Evolutionary conservation across 2,797 vertebrate genomes (phyloP).

Genomic region (Squalus acanthias): DNA sequence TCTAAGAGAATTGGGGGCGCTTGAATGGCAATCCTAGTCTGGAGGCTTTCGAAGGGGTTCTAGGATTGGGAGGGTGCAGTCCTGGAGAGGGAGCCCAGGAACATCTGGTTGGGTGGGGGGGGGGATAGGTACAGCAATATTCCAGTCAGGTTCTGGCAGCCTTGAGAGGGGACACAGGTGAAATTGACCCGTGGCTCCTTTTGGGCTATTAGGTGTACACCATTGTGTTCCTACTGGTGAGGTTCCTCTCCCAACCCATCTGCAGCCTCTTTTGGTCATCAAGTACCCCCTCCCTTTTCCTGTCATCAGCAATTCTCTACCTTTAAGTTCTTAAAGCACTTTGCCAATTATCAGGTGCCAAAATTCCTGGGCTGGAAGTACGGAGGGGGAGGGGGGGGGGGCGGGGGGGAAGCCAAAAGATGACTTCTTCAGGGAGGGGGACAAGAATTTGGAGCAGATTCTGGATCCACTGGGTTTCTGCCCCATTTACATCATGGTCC

Average conservation of each 20-base stretch:
- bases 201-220: neutral
- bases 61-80: neutral
- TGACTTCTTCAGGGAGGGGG: neutral
- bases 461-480: neutral
- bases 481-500: neutral
- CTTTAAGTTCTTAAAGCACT: neutral
- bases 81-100: too few relatives aligned
- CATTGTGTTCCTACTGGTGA: neutral
- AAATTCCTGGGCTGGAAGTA: neutral
- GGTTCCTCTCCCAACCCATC: neutral
- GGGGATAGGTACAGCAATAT: neutral
- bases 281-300: neutral
- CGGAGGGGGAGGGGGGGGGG: neutral
- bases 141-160: neutral
- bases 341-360: neutral
- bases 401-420: neutral
- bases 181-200: neutral
- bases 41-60: neutral
- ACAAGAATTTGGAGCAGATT: neutral
- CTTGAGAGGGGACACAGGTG: neutral
- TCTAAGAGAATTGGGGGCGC: neutral
- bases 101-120: neutral
- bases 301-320: neutral
- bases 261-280: neutral
- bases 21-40: neutral